phyloP scores from a whole-genome alignment of 1,140 invertebrate species.

The Maniola jurtina region DNA sequence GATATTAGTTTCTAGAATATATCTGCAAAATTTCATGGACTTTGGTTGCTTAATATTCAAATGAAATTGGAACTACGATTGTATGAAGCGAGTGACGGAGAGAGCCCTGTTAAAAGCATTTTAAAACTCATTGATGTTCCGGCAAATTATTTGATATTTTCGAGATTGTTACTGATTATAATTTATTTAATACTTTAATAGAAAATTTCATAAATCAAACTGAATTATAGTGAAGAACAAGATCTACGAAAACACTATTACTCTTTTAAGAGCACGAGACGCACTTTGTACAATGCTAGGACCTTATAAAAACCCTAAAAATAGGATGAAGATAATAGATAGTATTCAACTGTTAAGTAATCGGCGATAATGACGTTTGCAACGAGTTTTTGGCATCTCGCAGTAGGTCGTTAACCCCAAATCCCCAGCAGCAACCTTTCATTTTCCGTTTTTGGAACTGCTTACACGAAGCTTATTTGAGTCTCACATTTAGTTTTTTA shows the following conservation, averaged over 20 bases:
- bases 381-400: constrained; percentile 32
- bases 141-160: too few relatives aligned
- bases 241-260: neutral
- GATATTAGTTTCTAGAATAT: too few relatives aligned
- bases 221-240: too few relatives aligned
- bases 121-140: neutral
- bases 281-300: neutral
- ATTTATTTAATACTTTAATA: too few relatives aligned
- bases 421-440: constrained; percentile 32
- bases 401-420: constrained; percentile 33
- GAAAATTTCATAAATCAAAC: too few relatives aligned
- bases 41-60: too few relatives aligned
- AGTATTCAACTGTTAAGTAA: constrained; percentile 36
- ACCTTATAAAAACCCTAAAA: neutral
- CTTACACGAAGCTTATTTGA: constrained; percentile 20
- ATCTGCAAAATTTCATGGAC: too few relatives aligned
- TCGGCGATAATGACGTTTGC: constrained; percentile 31
- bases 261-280: neutral
- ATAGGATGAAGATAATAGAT: constrained; percentile 8
- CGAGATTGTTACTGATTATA: too few relatives aligned
- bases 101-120: neutral
- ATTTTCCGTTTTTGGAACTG: constrained; percentile 38
- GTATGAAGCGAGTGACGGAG: neutral
- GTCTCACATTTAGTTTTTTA: constrained; percentile 23
- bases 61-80: too few relatives aligned